Conservation (phyloP, 2,797 vertebrate genomes). For the Hybognathus amarus region DNA sequence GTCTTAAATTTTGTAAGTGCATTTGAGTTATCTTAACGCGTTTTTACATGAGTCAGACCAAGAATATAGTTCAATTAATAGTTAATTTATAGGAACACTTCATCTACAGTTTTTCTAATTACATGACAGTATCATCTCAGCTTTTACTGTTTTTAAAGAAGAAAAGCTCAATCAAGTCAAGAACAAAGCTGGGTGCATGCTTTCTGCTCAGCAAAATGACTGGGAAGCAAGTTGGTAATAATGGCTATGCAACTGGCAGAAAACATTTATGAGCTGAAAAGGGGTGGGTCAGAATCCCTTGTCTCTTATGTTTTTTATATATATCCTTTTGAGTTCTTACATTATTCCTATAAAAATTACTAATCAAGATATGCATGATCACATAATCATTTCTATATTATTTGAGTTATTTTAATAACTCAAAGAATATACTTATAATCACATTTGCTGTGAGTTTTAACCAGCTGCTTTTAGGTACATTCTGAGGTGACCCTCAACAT, state of each 20-base stretch:
- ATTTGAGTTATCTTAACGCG: not conserved
- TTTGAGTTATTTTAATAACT: no score
- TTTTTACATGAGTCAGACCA: not conserved
- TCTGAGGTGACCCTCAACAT: no score
- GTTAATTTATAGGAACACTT: not conserved
- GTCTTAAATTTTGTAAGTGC: not conserved
- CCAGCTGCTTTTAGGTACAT: no score
- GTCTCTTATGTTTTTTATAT: no score
- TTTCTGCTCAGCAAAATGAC: not conserved
- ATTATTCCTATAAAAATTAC: no score
- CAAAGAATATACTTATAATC: no score
- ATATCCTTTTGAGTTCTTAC: no score
- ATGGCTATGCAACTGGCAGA: not conserved
- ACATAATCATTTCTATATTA: no score
- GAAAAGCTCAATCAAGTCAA: not conserved
- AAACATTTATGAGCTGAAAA: not conserved
- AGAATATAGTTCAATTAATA: not conserved
- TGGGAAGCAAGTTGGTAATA: not conserved
- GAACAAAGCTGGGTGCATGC: not conserved
- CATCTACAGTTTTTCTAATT: not conserved
- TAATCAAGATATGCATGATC: no score
- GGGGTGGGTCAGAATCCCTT: no score
- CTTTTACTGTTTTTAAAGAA: not conserved
- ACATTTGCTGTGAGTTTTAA: no score
- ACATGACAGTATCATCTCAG: not conserved